phyloP scores from a whole-genome alignment of 2,113 vertebrate genomes.

The Onychostruthus taczanowskii region DNA sequence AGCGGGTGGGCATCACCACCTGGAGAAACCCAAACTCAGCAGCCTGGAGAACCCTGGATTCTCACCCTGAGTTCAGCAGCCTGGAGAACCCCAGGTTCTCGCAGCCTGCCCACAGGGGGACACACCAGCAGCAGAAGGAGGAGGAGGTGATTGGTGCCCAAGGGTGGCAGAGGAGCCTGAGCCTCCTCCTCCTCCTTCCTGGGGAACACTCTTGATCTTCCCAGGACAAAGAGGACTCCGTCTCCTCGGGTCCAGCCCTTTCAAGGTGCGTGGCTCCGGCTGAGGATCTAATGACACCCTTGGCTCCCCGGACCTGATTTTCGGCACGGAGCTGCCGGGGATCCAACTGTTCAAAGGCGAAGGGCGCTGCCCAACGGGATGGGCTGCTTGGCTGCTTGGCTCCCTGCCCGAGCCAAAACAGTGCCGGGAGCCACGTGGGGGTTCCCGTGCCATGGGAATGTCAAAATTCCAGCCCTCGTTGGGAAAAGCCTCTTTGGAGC shows the following conservation, averaged over 20 bases:
- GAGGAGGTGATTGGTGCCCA: not conserved
- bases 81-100: not conserved
- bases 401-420: not conserved
- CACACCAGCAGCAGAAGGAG: not conserved
- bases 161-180: not conserved
- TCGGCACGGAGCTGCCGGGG: not conserved
- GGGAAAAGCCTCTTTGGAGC: not conserved
- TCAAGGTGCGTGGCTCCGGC: not conserved
- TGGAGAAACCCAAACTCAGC: not conserved
- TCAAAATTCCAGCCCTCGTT: not conserved
- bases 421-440: not conserved
- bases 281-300: constrained; percentile 6
- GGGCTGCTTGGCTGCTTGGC: not conserved
- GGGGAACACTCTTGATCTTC: not conserved
- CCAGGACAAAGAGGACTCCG: not conserved
- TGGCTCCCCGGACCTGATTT: constrained; percentile 33
- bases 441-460: not conserved
- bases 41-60: not conserved
- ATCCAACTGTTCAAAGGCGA: not conserved
- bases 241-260: constrained; percentile 27
- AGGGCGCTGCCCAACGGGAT: not conserved
- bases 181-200: not conserved
- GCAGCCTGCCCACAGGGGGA: not conserved
- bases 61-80: not conserved
- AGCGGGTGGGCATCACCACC: not conserved